A percentile compares a stretch with the other conserved stretches of the same genome.
Evolutionary conservation across 2,113 vertebrate genomes (phyloP).

Genomic region (Gymnocephalus cernua): DNA sequence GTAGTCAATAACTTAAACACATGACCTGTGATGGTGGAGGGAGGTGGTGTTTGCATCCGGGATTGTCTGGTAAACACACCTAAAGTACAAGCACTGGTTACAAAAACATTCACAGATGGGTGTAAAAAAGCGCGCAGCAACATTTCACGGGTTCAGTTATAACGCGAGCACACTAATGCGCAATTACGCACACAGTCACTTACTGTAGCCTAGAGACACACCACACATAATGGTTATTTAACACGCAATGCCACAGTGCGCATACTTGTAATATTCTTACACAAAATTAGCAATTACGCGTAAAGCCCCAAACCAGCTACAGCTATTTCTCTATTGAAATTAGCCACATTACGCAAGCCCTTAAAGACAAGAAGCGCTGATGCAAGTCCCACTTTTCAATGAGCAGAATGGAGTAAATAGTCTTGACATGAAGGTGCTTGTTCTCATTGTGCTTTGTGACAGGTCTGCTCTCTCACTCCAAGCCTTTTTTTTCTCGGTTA

Average conservation of each 20-base stretch:
- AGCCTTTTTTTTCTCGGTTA: too few species aligned
- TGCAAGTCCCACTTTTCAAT: not conserved
- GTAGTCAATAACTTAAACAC: not conserved
- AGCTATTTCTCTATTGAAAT: not conserved
- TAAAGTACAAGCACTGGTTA: not conserved
- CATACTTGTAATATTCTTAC: not conserved
- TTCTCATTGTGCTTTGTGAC: not conserved
- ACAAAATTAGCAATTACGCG: not conserved
- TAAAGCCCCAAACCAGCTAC: not conserved
- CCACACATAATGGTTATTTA: not conserved
- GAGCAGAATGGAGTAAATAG: not conserved
- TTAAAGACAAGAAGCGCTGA: slow-evolving; percentile 9
- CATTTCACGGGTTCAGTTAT: not conserved
- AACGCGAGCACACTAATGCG: not conserved
- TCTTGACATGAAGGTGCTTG: not conserved
- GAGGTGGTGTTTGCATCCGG: not conserved
- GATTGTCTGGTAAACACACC: not conserved
- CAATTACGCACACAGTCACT: slow-evolving; percentile 37
- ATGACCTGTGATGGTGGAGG: not conserved
- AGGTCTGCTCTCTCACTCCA: not conserved
- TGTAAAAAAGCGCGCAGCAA: not conserved
- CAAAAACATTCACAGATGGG: slow-evolving; percentile 19
- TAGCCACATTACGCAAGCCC: not conserved
- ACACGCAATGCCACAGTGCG: not conserved
- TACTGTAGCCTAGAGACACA: not conserved